Percentiles rank a stretch among this genome's conserved stretches.
Evolutionary conservation across 2,113 vertebrate species (phyloP).

Genomic region (Cyanistes caeruleus): DNA sequence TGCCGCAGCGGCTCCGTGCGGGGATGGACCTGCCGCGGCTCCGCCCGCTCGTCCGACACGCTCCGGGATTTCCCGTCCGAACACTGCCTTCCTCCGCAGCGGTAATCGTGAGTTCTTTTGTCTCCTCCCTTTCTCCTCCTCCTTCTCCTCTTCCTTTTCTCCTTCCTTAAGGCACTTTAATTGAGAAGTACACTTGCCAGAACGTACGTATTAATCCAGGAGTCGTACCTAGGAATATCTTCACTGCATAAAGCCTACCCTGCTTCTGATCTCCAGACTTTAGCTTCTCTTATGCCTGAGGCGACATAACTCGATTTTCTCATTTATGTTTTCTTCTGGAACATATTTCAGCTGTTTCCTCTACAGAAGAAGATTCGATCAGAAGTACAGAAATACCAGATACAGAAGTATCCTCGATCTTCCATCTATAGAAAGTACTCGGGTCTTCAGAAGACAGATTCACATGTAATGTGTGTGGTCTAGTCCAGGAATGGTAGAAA

Average conservation of each 20-base stretch:
- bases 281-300: background rate
- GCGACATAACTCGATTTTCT: background rate
- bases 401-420: background rate
- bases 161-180: background rate
- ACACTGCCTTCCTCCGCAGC: background rate
- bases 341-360: background rate
- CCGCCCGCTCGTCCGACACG: fast-evolving
- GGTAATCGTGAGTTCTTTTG: fast-evolving
- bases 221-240: background rate
- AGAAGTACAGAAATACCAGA: too few species aligned
- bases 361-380: too few species aligned
- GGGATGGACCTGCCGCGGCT: fast-evolving
- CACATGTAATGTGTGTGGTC: background rate
- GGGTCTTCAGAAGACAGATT: background rate
- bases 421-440: background rate
- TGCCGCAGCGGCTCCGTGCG: fast-evolving
- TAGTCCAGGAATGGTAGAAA: background rate
- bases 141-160: fast-evolving
- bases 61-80: background rate
- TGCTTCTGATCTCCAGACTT: background rate
- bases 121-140: background rate
- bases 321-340: background rate
- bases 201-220: fast-evolving
- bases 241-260: background rate
- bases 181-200: background rate